These are phyloP conservation scores for Carcina quercana DNA, from an alignment of 2,888 invertebrate species.

Conservation along the genomic window DNA sequence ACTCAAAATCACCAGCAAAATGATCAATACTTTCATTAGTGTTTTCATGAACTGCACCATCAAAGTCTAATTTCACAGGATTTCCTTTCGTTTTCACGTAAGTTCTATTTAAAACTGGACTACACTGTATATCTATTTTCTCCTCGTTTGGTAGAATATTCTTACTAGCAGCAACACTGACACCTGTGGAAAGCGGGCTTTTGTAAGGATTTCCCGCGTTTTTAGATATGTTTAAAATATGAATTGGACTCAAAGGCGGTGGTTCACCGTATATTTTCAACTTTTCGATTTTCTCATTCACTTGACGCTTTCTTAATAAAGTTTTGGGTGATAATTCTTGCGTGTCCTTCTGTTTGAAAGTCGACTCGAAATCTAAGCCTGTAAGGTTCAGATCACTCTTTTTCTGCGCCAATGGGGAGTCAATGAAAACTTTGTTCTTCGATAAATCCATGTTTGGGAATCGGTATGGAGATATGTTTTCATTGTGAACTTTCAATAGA, in stretches of 20 bases:
- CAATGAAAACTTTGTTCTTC: slow-evolving; percentile 43
- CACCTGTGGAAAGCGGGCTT: slow-evolving; percentile 36
- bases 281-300: slow-evolving; percentile 60
- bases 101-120: slow-evolving; percentile 39
- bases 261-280: slow-evolving; percentile 72
- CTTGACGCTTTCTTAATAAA: slow-evolving; percentile 38
- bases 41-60: slow-evolving; percentile 19
- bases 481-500: slow-evolving; percentile 23
- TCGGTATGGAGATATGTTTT: slow-evolving; percentile 52
- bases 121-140: slow-evolving; percentile 22
- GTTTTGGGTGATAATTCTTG: slow-evolving; percentile 39
- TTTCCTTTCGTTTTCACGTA: slow-evolving; percentile 35
- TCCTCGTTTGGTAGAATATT: slow-evolving; percentile 14
- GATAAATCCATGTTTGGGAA: slow-evolving; percentile 38
- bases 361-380: slow-evolving; percentile 61
- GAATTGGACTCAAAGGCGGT: slow-evolving; percentile 67
- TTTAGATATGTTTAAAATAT: slow-evolving; percentile 48
- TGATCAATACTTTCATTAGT: slow-evolving; percentile 32
- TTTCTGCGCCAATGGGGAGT: slow-evolving; percentile 36
- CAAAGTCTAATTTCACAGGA: slow-evolving; percentile 45
- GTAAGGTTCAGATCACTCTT: slow-evolving; percentile 42
- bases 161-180: slow-evolving; percentile 25
- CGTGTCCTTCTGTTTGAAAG: slow-evolving; percentile 45
- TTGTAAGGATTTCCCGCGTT: slow-evolving; percentile 50
- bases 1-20: slow-evolving; percentile 57